Percentiles rank a stretch among this genome's conserved stretches.
Conservation (phyloP, 2,113 vertebrate genomes). For the Oreocharis arfaki region DNA sequence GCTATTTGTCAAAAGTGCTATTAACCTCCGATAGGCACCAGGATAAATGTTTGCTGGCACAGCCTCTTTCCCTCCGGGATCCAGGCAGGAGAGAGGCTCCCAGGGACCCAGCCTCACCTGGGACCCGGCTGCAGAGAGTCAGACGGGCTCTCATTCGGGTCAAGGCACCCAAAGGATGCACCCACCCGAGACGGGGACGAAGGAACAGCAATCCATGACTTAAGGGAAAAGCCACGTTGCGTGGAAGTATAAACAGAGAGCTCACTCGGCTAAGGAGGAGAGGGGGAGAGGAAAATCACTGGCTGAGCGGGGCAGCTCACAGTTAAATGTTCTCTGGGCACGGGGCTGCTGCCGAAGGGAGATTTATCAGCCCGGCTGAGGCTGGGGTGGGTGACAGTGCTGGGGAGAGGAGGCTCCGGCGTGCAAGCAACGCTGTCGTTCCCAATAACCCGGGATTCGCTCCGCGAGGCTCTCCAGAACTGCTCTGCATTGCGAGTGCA, state of each 20-base stretch:
- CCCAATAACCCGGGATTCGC: background rate
- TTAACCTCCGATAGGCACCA: background rate
- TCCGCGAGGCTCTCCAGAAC: slow-evolving; percentile 40
- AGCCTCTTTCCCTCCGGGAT: background rate
- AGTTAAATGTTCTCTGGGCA: background rate
- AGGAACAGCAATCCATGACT: background rate
- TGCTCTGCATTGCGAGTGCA: slow-evolving; percentile 50
- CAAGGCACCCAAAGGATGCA: background rate
- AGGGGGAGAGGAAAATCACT: slow-evolving; percentile 35
- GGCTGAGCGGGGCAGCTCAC: background rate
- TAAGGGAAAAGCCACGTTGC: background rate
- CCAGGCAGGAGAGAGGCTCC: background rate
- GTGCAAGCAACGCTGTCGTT: background rate
- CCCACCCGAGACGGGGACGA: background rate
- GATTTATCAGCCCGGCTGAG: slow-evolving; percentile 17
- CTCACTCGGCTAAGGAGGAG: background rate
- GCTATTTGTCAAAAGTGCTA: slow-evolving; percentile 7
- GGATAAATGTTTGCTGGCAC: slow-evolving; percentile 16
- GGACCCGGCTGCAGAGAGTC: background rate
- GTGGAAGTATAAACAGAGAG: background rate
- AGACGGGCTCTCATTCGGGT: background rate
- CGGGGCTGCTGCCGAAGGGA: slow-evolving; percentile 5
- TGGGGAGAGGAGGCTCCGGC: background rate
- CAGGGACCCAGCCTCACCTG: background rate
- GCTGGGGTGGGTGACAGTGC: background rate